Conservation (phyloP, 2,888 invertebrate species). For the Iphiclides podalirius region DNA sequence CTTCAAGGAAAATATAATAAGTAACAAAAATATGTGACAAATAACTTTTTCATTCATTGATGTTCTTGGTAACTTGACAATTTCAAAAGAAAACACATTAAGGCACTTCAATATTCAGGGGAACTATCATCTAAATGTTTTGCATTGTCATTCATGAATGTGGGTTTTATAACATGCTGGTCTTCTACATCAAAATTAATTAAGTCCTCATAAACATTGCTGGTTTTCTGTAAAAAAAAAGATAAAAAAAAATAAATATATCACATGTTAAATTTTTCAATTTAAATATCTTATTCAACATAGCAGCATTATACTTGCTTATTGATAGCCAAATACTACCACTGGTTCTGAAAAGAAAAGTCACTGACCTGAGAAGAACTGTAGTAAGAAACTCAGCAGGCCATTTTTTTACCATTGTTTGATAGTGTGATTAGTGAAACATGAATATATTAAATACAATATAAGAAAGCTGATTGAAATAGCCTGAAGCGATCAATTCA, state of each 20-base stretch:
- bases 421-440: no score
- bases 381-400: no score
- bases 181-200: constrained; percentile 70
- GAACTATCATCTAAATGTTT: constrained; percentile 63
- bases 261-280: no score
- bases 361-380: no score
- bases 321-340: no score
- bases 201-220: constrained; percentile 53
- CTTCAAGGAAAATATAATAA: constrained; percentile 4
- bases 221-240: constrained; percentile 55
- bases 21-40: constrained; percentile 12
- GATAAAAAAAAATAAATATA: constrained; percentile 6
- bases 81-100: constrained; percentile 35
- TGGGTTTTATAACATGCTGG: constrained; percentile 49
- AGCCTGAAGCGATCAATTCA: no score
- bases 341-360: no score
- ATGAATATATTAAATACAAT: no score
- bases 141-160: constrained; percentile 49
- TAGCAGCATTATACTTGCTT: no score
- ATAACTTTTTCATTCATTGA: background rate
- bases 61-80: constrained; percentile 50
- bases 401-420: no score
- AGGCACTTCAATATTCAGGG: constrained; percentile 72
- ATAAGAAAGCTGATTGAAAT: no score
- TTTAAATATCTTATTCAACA: no score